These are phyloP conservation scores for Aptenodytes patagonicus DNA, from an alignment of 2,113 vertebrate genomes.

Conservation along the genomic window DNA sequence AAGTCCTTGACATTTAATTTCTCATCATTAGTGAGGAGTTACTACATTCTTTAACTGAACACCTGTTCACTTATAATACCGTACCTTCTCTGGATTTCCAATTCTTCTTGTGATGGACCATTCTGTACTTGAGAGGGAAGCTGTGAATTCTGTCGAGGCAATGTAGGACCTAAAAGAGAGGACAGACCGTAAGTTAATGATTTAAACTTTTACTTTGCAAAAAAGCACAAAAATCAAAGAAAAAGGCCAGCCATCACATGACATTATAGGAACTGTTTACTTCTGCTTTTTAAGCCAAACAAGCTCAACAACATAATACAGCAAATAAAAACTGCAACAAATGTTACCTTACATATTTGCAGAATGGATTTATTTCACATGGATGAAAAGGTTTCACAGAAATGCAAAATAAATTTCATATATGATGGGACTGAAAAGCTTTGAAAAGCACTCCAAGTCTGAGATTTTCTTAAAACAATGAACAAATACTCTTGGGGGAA, in stretches of 20 bases:
- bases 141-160: constrained; percentile 89
- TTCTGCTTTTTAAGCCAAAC: constrained; percentile 68
- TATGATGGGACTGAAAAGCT: constrained; percentile 55
- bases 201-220: background rate
- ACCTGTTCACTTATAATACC: background rate
- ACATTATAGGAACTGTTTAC: constrained; percentile 43
- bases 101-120: constrained; percentile 91
- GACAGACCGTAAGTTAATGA: constrained; percentile 34
- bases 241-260: constrained; percentile 52
- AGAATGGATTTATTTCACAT: constrained; percentile 66
- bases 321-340: constrained; percentile 71
- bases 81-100: constrained; percentile 95
- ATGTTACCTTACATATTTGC: constrained; percentile 27
- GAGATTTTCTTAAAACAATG: constrained; percentile 61
- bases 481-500: constrained; percentile 38
- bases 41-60: background rate
- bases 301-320: constrained; percentile 63
- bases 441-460: constrained; percentile 55
- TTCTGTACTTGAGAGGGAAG: constrained; percentile 89
- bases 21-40: background rate
- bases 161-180: constrained; percentile 82
- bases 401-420: constrained; percentile 63
- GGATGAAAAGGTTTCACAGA: constrained; percentile 63
- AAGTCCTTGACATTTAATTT: background rate
- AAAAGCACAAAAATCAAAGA: constrained; percentile 5